Conservation (phyloP, 1,140 invertebrate genomes). For the Ceratosolen fusciceps region DNA sequence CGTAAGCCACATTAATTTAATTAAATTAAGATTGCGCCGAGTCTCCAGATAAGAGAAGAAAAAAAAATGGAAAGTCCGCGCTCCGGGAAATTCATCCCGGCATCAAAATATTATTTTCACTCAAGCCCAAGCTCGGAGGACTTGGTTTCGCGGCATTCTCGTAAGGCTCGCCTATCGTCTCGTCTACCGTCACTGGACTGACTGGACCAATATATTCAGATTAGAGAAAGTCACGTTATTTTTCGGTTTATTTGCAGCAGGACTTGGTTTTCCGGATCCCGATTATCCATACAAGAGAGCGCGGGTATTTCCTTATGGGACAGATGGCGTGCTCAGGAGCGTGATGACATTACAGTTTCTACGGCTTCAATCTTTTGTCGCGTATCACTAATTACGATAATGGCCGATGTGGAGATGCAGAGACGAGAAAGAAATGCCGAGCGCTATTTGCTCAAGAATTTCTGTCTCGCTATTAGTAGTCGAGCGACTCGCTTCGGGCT, state of each 20-base stretch:
- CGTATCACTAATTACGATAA: constrained; percentile 15
- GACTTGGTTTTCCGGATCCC: constrained; percentile 10
- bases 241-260: constrained; percentile 50
- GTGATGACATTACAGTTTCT: constrained; percentile 34
- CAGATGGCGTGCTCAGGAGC: not conserved
- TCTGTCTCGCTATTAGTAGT: not conserved
- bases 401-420: not conserved
- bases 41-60: not conserved
- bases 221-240: constrained; percentile 58
- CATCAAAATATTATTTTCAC: not conserved
- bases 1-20: not conserved
- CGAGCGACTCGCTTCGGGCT: not conserved
- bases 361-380: not conserved
- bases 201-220: constrained; percentile 54
- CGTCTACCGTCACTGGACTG: not conserved
- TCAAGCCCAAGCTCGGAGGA: not conserved
- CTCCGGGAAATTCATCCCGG: not conserved
- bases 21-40: not conserved
- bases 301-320: constrained; percentile 17
- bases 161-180: not conserved
- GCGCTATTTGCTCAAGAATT: not conserved
- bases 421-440: not conserved
- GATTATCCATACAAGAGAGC: not conserved
- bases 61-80: not conserved
- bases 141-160: not conserved